Evolutionary conservation across 2,113 vertebrate species (phyloP).

Genomic region (Perca flavescens): DNA sequence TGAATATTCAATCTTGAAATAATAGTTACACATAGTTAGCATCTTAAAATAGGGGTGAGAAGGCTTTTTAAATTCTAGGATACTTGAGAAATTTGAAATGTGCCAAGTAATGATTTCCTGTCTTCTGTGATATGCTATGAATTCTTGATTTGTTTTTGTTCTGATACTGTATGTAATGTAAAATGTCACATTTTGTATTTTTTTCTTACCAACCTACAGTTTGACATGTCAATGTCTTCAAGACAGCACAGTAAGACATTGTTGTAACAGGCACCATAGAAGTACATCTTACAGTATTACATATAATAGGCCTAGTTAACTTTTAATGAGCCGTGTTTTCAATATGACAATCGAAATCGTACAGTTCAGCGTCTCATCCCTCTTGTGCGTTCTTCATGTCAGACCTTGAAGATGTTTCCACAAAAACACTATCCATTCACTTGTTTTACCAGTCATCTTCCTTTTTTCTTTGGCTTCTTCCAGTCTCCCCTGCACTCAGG

Average conservation of each 20-base stretch:
- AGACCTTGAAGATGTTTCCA: not conserved
- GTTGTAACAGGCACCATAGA: constrained; percentile 22
- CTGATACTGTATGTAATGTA: not conserved
- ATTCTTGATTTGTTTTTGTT: not conserved
- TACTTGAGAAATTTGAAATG: not conserved
- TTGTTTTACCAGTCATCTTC: constrained; percentile 10
- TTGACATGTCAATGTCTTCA: not conserved
- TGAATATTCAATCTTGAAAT: constrained; percentile 6
- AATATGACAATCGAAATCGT: not conserved
- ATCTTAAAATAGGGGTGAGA: not conserved
- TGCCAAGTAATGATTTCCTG: not conserved
- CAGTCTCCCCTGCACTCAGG: constrained; percentile 29
- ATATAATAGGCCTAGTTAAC: not conserved
- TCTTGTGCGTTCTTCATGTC: constrained; percentile 13
- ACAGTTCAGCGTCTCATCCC: not conserved
- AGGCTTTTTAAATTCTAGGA: not conserved
- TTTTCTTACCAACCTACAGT: not conserved
- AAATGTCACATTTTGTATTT: constrained; percentile 11
- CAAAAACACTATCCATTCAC: not conserved
- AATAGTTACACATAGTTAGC: not conserved
- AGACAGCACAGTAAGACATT: constrained; percentile 17
- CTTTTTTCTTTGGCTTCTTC: constrained; percentile 20
- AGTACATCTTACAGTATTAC: constrained; percentile 2
- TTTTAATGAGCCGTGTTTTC: not conserved
- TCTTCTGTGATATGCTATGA: not conserved